phyloP scores from a whole-genome alignment of 1,140 invertebrate species.

The Colletes gigas region DNA sequence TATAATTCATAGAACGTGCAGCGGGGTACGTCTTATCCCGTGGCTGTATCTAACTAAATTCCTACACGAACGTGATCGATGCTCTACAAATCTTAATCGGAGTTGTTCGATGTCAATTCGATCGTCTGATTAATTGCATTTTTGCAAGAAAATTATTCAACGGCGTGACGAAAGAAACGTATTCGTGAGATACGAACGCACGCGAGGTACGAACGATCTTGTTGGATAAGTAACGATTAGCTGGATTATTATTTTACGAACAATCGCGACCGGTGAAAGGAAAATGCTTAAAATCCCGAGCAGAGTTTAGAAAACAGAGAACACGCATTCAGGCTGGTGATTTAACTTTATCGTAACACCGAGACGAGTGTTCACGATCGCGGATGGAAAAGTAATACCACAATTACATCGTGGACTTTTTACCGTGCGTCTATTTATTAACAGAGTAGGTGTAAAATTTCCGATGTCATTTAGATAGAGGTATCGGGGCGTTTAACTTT shows the following conservation, averaged over 20 bases:
- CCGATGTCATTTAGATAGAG: neutral
- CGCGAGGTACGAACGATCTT: neutral
- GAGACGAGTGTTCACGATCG: neutral
- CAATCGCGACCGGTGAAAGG: neutral
- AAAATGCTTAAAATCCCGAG: neutral
- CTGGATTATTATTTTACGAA: neutral
- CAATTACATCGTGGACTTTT: neutral
- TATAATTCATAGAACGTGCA: neutral
- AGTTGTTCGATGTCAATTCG: neutral
- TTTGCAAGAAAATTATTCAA: neutral
- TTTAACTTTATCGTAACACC: neutral
- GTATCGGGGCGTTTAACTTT: constrained; percentile 15
- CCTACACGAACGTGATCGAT: neutral
- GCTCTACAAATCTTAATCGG: neutral
- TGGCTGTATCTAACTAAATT: neutral
- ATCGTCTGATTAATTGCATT: neutral
- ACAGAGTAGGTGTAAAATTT: neutral
- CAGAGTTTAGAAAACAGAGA: neutral
- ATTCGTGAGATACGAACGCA: no score
- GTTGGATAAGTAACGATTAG: neutral
- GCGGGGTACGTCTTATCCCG: neutral
- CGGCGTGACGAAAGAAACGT: neutral
- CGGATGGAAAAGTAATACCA: neutral
- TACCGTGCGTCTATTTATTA: no score
- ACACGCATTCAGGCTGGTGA: neutral